A percentile compares a stretch with the other conserved stretches of the same genome.
Conservation (phyloP, 2,797 vertebrate species). For the Sebastes diaconus region DNA sequence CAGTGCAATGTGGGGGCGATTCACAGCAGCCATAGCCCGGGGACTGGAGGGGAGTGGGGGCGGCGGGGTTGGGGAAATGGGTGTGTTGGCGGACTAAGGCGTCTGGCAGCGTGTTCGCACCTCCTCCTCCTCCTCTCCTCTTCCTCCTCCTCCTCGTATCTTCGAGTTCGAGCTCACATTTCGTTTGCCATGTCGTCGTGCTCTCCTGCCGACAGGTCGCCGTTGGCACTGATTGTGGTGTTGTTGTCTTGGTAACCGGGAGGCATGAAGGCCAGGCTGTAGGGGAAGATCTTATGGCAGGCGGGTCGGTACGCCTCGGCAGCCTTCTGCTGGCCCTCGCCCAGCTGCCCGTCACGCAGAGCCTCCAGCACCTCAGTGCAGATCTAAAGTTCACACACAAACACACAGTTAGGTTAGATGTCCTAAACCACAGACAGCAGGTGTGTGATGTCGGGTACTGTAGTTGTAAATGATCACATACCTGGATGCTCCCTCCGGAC, state of each 20-base stretch:
- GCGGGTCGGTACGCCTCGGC: slow-evolving; percentile 87
- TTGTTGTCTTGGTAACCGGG: slow-evolving; percentile 94
- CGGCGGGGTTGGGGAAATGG: neutral
- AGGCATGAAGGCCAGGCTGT: slow-evolving; percentile 94
- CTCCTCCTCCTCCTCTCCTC: slow-evolving; percentile 41
- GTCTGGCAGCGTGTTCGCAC: slow-evolving; percentile 57
- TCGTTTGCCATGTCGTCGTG: slow-evolving; percentile 94
- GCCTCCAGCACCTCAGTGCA: slow-evolving; percentile 91
- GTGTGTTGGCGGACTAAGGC: slow-evolving; percentile 45
- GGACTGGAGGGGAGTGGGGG: neutral
- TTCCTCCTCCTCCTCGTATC: slow-evolving; percentile 55
- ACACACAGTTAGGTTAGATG: neutral
- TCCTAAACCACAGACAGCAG: neutral
- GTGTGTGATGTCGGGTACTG: neutral
- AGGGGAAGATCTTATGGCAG: slow-evolving; percentile 93
- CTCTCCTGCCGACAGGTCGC: slow-evolving; percentile 91
- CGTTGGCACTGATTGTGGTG: slow-evolving; percentile 92
- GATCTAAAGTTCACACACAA: slow-evolving; percentile 76
- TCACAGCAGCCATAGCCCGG: slow-evolving; percentile 44
- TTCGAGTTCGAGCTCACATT: slow-evolving; percentile 82
- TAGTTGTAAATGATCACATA: slow-evolving; percentile 43
- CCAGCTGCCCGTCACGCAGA: slow-evolving; percentile 88
- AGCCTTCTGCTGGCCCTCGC: slow-evolving; percentile 89
- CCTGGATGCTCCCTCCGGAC: slow-evolving; percentile 89
- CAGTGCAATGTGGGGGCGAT: slow-evolving; percentile 70